These are phyloP conservation scores for Sweltsa coloradensis DNA, from an alignment of 1,140 invertebrate species.

Conservation along the genomic window DNA sequence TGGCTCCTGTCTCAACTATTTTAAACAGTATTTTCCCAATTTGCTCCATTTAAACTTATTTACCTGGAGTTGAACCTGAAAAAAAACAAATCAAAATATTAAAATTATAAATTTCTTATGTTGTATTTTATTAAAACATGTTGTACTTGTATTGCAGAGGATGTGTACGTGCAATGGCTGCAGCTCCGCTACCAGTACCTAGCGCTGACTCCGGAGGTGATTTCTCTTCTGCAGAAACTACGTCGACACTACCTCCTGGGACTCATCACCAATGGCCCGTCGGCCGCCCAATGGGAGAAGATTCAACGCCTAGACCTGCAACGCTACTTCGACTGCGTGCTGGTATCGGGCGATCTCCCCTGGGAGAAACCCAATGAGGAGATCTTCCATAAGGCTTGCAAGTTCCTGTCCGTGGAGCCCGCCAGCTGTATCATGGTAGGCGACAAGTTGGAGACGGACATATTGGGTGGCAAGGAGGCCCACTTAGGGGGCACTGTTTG, in stretches of 20 bases:
- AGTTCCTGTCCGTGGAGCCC: slow-evolving; percentile 53
- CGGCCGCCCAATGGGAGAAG: slow-evolving; percentile 77
- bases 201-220: slow-evolving; percentile 46
- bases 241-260: slow-evolving; percentile 57
- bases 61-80: neutral
- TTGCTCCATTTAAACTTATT: neutral
- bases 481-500: slow-evolving; percentile 63
- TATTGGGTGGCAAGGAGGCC: slow-evolving; percentile 63
- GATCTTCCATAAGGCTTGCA: slow-evolving; percentile 57
- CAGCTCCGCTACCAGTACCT: slow-evolving; percentile 59
- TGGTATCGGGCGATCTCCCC: slow-evolving; percentile 68
- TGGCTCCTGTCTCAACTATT: too few species aligned
- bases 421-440: slow-evolving; percentile 71
- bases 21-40: too few species aligned
- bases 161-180: slow-evolving; percentile 62
- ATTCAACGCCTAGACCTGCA: slow-evolving; percentile 49
- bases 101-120: too few species aligned
- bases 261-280: slow-evolving; percentile 73
- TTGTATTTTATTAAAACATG: too few species aligned
- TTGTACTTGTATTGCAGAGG: too few species aligned
- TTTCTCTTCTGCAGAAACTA: slow-evolving; percentile 48
- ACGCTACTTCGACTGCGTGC: slow-evolving; percentile 61
- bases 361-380: slow-evolving; percentile 71
- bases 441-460: slow-evolving; percentile 75
- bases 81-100: neutral